phyloP scores from a whole-genome alignment of 2,113 vertebrate species.

The Seriola aureovittata region DNA sequence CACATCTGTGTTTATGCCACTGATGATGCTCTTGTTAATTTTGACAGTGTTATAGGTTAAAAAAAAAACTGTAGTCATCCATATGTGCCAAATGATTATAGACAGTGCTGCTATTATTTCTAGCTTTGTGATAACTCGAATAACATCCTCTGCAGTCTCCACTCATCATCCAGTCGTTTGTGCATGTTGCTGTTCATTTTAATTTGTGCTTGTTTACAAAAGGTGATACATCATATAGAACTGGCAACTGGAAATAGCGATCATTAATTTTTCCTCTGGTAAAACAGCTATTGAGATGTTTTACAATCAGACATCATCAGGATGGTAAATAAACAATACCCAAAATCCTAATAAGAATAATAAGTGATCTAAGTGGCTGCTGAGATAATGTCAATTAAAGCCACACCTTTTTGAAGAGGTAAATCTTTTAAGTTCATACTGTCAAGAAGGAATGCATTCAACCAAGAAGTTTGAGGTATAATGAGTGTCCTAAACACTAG shows the following conservation, averaged over 20 bases:
- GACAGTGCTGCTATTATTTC: conserved; percentile 1
- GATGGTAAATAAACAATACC: not conserved
- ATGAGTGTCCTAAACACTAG: not conserved
- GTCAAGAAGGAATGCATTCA: not conserved
- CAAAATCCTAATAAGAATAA: not conserved
- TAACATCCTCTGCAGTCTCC: conserved; percentile 7
- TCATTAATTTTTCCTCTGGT: not conserved
- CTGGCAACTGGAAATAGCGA: not conserved
- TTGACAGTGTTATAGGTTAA: not conserved
- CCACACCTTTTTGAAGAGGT: not conserved
- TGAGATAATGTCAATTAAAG: not conserved
- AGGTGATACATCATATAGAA: no score
- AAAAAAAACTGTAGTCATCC: not conserved
- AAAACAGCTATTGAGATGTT: not conserved
- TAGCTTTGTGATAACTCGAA: conserved; percentile 22
- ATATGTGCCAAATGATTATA: not conserved
- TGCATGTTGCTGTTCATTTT: no score
- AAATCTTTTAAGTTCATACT: not conserved
- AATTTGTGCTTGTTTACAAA: no score
- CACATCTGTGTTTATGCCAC: not conserved
- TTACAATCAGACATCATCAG: not conserved
- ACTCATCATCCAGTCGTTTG: not conserved
- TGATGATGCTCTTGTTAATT: not conserved
- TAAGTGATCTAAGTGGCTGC: conserved; percentile 1
- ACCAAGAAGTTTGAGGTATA: not conserved